A percentile compares a stretch with the other conserved stretches of the same genome.
Conservation (phyloP, 2,888 invertebrate species). For the Apodemia mormo region DNA sequence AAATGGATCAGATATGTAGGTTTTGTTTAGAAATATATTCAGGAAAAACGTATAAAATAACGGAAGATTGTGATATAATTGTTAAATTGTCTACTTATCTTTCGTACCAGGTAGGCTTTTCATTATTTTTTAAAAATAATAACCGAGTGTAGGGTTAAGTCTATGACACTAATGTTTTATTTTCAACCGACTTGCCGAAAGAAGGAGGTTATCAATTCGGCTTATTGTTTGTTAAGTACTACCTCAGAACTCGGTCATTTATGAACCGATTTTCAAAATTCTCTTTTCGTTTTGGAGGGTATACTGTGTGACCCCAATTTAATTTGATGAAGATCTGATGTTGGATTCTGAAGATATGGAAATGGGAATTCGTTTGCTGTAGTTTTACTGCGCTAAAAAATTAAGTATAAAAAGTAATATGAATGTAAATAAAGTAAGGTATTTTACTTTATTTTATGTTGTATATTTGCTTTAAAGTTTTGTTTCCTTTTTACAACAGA, state of each 20-base stretch:
- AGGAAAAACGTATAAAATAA: conserved; percentile 27
- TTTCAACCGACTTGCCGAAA: background rate
- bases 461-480: background rate
- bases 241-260: too few species aligned
- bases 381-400: background rate
- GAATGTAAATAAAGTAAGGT: background rate
- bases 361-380: background rate
- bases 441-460: background rate
- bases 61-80: conserved; percentile 33
- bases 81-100: conserved; percentile 30
- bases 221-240: too few species aligned
- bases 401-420: background rate
- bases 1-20: conserved; percentile 28
- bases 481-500: background rate
- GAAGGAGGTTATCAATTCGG: too few species aligned
- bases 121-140: background rate
- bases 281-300: too few species aligned
- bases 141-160: too few species aligned
- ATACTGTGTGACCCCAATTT: too few species aligned
- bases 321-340: too few species aligned
- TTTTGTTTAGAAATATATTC: conserved; percentile 31
- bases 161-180: background rate
- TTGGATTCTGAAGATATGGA: background rate
- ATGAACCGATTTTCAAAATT: too few species aligned
- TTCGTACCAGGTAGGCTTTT: conserved; percentile 30